Evolutionary conservation across 2,113 vertebrate species (phyloP).

Genomic region (Picathartes gymnocephalus): DNA sequence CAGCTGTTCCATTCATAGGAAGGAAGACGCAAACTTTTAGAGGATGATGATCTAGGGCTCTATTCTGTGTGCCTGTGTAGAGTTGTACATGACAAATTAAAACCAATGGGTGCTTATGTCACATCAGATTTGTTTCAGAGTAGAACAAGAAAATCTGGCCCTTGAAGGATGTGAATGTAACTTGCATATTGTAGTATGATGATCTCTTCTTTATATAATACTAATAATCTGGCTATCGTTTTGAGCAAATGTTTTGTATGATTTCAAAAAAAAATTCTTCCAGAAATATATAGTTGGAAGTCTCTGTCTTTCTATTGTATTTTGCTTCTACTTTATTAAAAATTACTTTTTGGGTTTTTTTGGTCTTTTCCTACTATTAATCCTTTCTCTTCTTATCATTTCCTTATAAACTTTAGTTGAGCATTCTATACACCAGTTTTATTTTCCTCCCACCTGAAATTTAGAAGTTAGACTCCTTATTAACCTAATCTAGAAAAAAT

Average conservation of each 20-base stretch:
- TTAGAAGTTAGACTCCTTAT: not conserved
- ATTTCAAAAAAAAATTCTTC: not conserved
- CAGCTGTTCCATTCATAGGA: not conserved
- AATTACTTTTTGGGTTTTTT: not conserved
- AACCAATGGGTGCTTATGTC: not conserved
- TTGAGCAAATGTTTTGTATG: not conserved
- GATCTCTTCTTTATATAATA: not conserved
- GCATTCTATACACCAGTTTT: not conserved
- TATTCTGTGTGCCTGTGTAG: not conserved
- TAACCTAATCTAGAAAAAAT: not conserved
- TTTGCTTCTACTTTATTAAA: not conserved
- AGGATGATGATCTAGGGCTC: not conserved
- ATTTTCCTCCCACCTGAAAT: not conserved
- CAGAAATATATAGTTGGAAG: not conserved
- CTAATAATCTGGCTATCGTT: not conserved
- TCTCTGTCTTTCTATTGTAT: not conserved
- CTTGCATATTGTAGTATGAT: not conserved
- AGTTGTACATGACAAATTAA: not conserved
- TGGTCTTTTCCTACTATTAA: not conserved
- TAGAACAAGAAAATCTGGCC: not conserved
- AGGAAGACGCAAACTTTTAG: not conserved
- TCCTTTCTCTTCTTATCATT: not conserved
- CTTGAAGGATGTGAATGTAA: not conserved
- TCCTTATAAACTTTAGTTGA: not conserved
- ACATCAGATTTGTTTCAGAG: not conserved